Percentiles rank a stretch among this genome's conserved stretches.
These are phyloP conservation scores for Eudyptes chrysolophus DNA, from an alignment of 2,113 vertebrate genomes.

Conservation along the genomic window DNA sequence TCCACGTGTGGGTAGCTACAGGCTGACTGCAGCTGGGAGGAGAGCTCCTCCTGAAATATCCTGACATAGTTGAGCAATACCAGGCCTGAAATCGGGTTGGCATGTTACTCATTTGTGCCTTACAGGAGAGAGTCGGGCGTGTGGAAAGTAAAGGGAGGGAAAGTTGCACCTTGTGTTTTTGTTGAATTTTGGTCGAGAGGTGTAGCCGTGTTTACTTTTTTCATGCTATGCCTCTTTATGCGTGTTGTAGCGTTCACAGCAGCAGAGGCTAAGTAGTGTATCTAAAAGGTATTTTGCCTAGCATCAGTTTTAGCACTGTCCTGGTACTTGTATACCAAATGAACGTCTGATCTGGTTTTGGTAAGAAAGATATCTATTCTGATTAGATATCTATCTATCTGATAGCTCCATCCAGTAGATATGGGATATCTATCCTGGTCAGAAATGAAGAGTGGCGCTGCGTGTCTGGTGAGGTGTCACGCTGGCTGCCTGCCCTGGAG, in stretches of 20 bases:
- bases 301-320: not conserved
- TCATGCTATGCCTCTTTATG: not conserved
- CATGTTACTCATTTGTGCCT: not conserved
- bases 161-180: not conserved
- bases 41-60: not conserved
- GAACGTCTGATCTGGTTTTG: not conserved
- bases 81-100: not conserved
- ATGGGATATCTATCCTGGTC: not conserved
- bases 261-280: not conserved
- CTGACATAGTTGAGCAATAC: fast-evolving
- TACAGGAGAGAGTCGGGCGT: not conserved
- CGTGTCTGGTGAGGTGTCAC: not conserved
- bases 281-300: not conserved
- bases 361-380: not conserved
- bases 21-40: not conserved
- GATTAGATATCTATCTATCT: not conserved
- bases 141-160: not conserved
- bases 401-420: not conserved
- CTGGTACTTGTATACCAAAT: not conserved
- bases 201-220: not conserved
- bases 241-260: fast-evolving
- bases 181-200: not conserved
- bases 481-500: not conserved
- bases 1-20: not conserved
- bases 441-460: not conserved